phyloP scores from a whole-genome alignment of 1,140 invertebrate species.

The Rhysida immarginata region DNA sequence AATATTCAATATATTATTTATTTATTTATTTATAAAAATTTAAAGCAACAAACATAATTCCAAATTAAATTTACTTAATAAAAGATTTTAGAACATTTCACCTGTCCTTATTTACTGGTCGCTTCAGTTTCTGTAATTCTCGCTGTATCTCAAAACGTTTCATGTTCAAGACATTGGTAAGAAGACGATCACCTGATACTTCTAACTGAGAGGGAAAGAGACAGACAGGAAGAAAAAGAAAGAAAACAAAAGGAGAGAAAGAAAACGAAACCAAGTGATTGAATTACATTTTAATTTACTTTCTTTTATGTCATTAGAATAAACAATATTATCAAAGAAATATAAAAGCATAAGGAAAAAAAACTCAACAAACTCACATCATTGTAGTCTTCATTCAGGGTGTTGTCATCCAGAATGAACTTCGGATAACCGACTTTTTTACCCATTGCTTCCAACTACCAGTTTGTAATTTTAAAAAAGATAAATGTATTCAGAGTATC shows the following conservation, averaged over 20 bases:
- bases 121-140: constrained; percentile 34
- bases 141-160: constrained; percentile 31
- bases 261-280: not conserved
- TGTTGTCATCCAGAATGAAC: constrained; percentile 38
- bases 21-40: too few species aligned
- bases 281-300: not conserved
- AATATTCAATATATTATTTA: too few species aligned
- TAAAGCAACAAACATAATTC: not conserved
- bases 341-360: not conserved
- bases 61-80: not conserved
- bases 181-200: constrained; percentile 33
- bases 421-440: constrained; percentile 37
- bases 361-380: constrained; percentile 26
- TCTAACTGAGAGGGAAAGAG: constrained; percentile 28
- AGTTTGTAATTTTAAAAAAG: too few species aligned
- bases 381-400: constrained; percentile 35
- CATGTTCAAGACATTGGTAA: constrained; percentile 34
- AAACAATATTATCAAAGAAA: not conserved
- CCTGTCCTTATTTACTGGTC: constrained; percentile 36
- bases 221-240: constrained; percentile 8
- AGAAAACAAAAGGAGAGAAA: not conserved
- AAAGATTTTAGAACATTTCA: too few species aligned
- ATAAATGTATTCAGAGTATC: too few species aligned
- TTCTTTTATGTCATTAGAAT: not conserved
- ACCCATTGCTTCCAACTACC: constrained; percentile 36